These are phyloP conservation scores for Tiliacea aurago DNA, from an alignment of 2,888 invertebrate genomes.

Conservation along the genomic window DNA sequence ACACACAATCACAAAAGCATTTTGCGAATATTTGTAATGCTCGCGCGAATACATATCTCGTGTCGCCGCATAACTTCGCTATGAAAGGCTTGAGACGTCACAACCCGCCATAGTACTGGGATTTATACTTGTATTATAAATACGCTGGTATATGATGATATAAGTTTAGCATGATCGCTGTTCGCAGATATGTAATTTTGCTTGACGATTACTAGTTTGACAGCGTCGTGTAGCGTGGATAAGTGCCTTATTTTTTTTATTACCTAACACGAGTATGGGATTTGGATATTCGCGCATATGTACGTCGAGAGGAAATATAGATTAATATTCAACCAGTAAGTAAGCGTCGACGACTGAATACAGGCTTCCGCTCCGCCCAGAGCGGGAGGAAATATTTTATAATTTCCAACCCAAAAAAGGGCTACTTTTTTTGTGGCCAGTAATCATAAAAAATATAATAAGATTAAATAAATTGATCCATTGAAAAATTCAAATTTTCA, in stretches of 20 bases:
- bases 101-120: conserved; percentile 1
- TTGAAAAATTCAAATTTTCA: no score
- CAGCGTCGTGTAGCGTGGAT: background rate
- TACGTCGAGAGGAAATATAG: background rate
- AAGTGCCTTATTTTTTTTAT: background rate
- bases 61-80: conserved; percentile 47
- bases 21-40: conserved; percentile 52
- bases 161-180: conserved; percentile 6
- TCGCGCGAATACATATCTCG: conserved; percentile 45
- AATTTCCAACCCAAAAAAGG: no score
- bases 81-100: conserved; percentile 40
- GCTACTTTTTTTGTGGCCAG: no score
- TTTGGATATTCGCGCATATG: no score
- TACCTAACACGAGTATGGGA: background rate
- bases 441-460: no score
- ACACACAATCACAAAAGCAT: conserved; percentile 59
- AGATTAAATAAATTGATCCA: no score
- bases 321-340: background rate
- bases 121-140: conserved; percentile 22
- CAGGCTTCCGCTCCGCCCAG: no score
- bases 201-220: background rate
- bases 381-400: no score
- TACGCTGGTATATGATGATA: background rate
- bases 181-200: conserved; percentile 1
- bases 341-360: background rate